Conservation (phyloP, 2,888 invertebrate genomes). For the Habroteleia sp. region DNA sequence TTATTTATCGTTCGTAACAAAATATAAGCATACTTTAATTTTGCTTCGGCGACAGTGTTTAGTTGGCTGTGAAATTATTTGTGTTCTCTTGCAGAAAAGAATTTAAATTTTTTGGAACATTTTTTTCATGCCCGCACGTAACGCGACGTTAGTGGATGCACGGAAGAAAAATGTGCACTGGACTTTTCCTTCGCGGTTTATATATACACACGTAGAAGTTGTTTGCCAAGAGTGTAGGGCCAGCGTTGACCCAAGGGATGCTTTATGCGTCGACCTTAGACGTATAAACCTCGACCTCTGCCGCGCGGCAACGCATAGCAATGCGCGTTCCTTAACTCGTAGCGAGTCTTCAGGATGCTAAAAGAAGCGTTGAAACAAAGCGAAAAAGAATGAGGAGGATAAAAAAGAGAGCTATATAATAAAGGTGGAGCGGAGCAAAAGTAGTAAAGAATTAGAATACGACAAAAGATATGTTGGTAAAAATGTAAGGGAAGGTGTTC, state of each 20-base stretch:
- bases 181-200: constrained; percentile 48
- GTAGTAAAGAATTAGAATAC: constrained; percentile 44
- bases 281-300: constrained; percentile 71
- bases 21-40: too few species aligned
- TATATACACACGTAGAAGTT: constrained; percentile 60
- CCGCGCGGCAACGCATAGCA: constrained; percentile 74
- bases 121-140: constrained; percentile 72
- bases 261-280: constrained; percentile 76
- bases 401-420: constrained; percentile 23
- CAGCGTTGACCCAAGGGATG: constrained; percentile 71
- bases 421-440: constrained; percentile 40
- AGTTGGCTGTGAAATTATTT: constrained; percentile 25
- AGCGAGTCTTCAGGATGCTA: constrained; percentile 31
- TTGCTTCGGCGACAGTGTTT: too few species aligned
- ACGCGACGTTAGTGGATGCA: constrained; percentile 34
- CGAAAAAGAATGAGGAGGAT: constrained; percentile 4
- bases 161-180: constrained; percentile 58
- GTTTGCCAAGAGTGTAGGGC: constrained; percentile 60
- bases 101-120: constrained; percentile 70
- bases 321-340: constrained; percentile 68
- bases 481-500: constrained; percentile 41
- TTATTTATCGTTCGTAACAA: too few species aligned
- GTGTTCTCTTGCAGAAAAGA: constrained; percentile 41
- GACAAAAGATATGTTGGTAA: constrained; percentile 19
- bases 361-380: constrained; percentile 32